Evolutionary conservation across 2,113 vertebrate genomes (phyloP), one percentile per base, ranked within the genome.

Genomic region (Lycaon pictus): DNA sequence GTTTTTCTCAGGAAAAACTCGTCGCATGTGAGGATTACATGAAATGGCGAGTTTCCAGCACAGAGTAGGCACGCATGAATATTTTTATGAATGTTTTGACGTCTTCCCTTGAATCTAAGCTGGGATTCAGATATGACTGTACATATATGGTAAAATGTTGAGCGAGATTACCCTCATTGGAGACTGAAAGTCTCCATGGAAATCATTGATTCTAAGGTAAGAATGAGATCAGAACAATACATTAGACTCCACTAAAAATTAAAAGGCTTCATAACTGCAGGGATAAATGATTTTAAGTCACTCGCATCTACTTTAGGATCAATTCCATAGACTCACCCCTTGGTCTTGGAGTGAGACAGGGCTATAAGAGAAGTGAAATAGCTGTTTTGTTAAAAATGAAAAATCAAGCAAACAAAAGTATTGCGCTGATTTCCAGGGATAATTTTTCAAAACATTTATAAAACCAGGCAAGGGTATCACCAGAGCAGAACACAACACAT

Each of bases 261-360:
- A n/a, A 85, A 92, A 60, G 7, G 10, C 55, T 32, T 94, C 32
- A 19, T 43, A 71, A 48, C 48, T 95, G 15, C 19, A 92, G 43
- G 55, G 76, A 74, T 72, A 88, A 63, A 80, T 63, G n/a, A 48
- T 43, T 96, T 93, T 81, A 48, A 89, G 35, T 43, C 80, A 55
- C 32, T 88, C 65, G 71, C 53, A 43, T 67, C 43, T 92, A 65
- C 63, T 89, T 96, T 72, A 53, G 62, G 92, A 79, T 72, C 83
- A 85, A 55, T 81, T 60, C 74, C 88, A 65, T 27, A 60, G 48
- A 72, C 32, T 79, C 3, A 58, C 13, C 88, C 58, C 11, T 69
- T 77, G 23, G 32, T 89, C 29, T 48, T 53, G 10, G 27, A 83
- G 17, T 43, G 7, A 92, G n/a, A 27, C 10, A 51, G 88, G 16